These are phyloP conservation scores for Hormiphora californensis DNA, from an alignment of 37 sponge, comb jelly and placozoan species.

Conservation along the genomic window DNA sequence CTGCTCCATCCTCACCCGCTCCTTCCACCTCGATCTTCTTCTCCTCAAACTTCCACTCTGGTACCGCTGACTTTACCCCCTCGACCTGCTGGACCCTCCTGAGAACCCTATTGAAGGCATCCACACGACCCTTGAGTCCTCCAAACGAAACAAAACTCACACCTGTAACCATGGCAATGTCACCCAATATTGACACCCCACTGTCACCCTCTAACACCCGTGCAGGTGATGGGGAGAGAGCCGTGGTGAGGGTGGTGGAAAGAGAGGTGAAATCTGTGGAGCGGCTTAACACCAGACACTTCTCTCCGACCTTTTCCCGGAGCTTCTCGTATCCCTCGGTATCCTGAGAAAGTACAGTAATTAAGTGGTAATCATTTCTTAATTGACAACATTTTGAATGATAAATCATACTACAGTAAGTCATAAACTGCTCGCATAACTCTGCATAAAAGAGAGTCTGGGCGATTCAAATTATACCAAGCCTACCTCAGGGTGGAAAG, in stretches of 20 bases:
- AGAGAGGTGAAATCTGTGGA: background rate
- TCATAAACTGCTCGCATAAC: background rate
- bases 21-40: too few species aligned
- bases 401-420: background rate
- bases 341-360: slow-evolving; percentile 9
- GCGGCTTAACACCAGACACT: slow-evolving; percentile 29
- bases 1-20: too few species aligned
- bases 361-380: background rate
- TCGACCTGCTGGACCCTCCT: background rate
- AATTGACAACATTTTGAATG: background rate
- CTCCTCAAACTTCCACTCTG: background rate
- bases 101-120: too few species aligned
- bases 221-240: too few species aligned
- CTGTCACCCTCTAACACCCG: background rate
- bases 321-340: slow-evolving; percentile 5
- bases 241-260: background rate
- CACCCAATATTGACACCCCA: background rate
- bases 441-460: background rate
- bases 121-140: too few species aligned
- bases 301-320: background rate
- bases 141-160: slow-evolving; percentile 39
- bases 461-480: background rate
- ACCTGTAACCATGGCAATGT: slow-evolving; percentile 32
- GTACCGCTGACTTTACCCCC: background rate
- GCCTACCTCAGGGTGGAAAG: slow-evolving; percentile 45